Conservation (phyloP, 1,140 invertebrate species). For the Pentalonia nigronervosa region DNA sequence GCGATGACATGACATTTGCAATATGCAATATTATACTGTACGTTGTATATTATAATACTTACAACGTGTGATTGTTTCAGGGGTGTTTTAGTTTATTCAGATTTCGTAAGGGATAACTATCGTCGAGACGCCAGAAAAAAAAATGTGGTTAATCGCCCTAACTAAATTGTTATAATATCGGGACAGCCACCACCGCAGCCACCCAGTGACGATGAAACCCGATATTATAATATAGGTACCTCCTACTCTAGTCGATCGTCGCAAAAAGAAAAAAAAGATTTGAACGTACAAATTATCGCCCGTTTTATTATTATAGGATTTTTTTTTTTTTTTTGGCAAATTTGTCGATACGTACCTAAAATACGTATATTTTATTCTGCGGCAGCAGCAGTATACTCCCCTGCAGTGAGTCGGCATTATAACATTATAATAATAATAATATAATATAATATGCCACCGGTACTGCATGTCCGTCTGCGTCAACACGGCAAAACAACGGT, state of each 20-base stretch:
- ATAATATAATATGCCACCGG: background rate
- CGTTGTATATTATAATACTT: too few relatives aligned
- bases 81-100: background rate
- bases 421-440: background rate
- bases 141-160: conserved; percentile 44
- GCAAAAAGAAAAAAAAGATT: background rate
- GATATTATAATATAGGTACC: background rate
- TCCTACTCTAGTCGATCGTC: background rate
- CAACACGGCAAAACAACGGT: background rate
- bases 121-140: background rate
- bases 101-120: background rate
- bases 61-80: background rate
- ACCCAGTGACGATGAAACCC: background rate
- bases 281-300: background rate
- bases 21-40: too few relatives aligned
- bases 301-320: background rate
- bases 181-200: background rate
- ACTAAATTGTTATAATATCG: background rate
- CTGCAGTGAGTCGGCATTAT: background rate
- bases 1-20: background rate
- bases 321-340: background rate
- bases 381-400: background rate
- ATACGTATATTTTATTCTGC: background rate
- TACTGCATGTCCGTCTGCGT: background rate
- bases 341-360: background rate